Evolutionary conservation across 2,113 vertebrate species (phyloP), one percentile per base, ranked within the genome.

Genomic region (Gadus chalcogrammus): DNA sequence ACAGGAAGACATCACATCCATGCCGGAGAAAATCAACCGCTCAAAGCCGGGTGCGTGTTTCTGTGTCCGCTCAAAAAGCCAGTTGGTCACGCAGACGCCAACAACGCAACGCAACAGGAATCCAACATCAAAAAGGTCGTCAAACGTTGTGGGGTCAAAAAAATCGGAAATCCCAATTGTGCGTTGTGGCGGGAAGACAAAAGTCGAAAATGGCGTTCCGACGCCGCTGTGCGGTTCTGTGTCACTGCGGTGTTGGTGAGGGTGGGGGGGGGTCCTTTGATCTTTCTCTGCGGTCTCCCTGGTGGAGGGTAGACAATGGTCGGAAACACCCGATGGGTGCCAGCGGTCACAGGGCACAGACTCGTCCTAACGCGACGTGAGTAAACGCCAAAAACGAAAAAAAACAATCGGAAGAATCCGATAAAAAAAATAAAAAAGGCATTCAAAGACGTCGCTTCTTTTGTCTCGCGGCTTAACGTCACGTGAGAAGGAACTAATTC

Each of bases 1-100:
- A 71, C 91, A 92, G 27, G 90, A 88, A 0, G 90, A 89, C 91
- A 92, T 92, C 82, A 91, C 79, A 69, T 89, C 88, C 87, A 87
- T 89, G 35, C 75, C 69, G 73, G 78, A 79, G 79, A 74, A 75
- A 31, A 64, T 27, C 63, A 38, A 6, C 1, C 35, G 20, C 3
- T 72, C 42, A 48, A 48, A 48, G 24, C 61, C 62, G 6, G 6
- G n/a, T 63, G 61, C 27, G 28, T 31, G 62, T 6, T 15, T 18
- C 12, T 64, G 27, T 35, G 28, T n/a, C 15, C 15, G 59, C 1
- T 61, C 59, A 61, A 4, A 4, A n/a, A n/a, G 3, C 18, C 7
- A 20, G 18, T 18, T 20, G 3, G 17, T 22, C 18, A 20, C 58
- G 18, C 11, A 20, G 8, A 20, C n/a, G 59, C 56, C 59, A 6